Base-by-base conservation (phyloP, 2,888 invertebrate genomes). In the Flabesymbios commensalis region DNA sequence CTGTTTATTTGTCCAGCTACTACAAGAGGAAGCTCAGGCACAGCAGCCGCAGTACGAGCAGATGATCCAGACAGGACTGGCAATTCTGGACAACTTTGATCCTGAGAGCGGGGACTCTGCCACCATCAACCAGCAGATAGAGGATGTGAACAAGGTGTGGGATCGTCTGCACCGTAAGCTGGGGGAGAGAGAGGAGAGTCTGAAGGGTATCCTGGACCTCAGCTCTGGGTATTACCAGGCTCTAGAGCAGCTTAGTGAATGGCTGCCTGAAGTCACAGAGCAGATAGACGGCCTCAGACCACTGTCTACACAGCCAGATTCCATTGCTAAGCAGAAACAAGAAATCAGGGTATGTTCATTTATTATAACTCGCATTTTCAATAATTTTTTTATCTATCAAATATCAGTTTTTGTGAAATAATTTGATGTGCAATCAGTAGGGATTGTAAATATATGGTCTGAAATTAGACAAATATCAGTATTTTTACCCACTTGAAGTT, bases 151-250 rank as follows among this genome's bases (percentile, higher is more conserved):
- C 72, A 80, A 87, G 57, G 81, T 83, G 57, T 96, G 96, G 95
- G 89, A 90, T 61, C 91, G 92, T 71, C 85, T 95, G 58, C 85
- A 90, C 43, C 85, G 87, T 54, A 90, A 90, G 72, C 84, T 97
- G 57, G 93, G 93, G 75, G 91, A 93, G 72, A 88, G 95, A n/a
- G 93, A 94, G 0, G 89, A 90, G 39, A 91, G 90, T 63, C 85
- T 95, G 3, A 93, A 94, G 60, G 93, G 93, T 1, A 94, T 95
- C 0, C 93, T 92, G 2, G 94, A 94, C 74, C 92, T 94, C 7
- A 92, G 93, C 54, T 88, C 93, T 61, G 94, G 95, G 83, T 95
- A 96, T 81, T 94, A 94, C 83, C 92, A 93, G 0, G 91, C 91
- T 1, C 86, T 94, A 3, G 88, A 90, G 60, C 87, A 93, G 1